Evolutionary conservation across 2,113 vertebrate species (phyloP).

Genomic region (Phylloscopus trochiloides): DNA sequence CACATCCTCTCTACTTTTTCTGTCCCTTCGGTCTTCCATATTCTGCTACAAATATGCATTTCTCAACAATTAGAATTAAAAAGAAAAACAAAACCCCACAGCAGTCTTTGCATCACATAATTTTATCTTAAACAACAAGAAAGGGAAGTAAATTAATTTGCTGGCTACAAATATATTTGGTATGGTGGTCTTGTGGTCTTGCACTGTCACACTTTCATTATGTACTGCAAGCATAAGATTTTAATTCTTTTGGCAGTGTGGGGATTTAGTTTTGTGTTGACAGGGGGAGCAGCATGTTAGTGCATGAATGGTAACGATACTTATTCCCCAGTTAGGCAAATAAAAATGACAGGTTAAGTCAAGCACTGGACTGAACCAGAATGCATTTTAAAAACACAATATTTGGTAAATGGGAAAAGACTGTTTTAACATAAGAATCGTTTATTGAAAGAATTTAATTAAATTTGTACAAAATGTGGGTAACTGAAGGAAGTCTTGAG

Average conservation of each 20-base stretch:
- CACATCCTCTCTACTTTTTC: neutral
- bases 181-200: neutral
- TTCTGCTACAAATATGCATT: neutral
- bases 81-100: neutral
- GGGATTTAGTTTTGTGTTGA: slow-evolving; percentile 35
- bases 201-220: neutral
- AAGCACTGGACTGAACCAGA: neutral
- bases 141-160: slow-evolving; percentile 54
- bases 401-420: neutral
- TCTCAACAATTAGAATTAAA: slow-evolving; percentile 7
- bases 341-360: slow-evolving; percentile 27
- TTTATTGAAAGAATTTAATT: neutral
- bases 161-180: neutral
- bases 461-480: neutral
- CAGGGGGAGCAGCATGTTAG: neutral
- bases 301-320: slow-evolving; percentile 33
- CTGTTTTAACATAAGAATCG: neutral
- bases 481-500: neutral
- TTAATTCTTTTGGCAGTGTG: slow-evolving; percentile 13
- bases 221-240: neutral
- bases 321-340: slow-evolving; percentile 32
- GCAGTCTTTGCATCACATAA: neutral
- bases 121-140: slow-evolving; percentile 37
- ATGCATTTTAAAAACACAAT: neutral
- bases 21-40: neutral